phyloP scores from a whole-genome alignment of 2,113 vertebrate genomes.

The Xyrauchen texanus region DNA sequence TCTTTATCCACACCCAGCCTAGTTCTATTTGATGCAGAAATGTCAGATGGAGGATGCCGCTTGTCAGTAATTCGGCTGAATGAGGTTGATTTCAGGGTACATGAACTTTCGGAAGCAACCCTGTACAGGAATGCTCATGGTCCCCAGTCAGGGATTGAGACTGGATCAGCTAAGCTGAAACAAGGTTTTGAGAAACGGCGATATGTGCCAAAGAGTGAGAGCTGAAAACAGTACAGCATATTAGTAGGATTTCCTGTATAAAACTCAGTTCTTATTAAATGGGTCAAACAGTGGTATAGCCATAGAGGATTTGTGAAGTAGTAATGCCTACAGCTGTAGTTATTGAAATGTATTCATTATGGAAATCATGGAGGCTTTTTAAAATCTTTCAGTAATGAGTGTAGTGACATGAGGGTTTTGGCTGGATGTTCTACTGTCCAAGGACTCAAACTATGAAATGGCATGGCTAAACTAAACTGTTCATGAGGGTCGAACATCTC shows the following conservation, averaged over 20 bases:
- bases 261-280: slow-evolving; percentile 30
- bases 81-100: too few species aligned
- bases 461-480: not conserved
- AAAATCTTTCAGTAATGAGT: not conserved
- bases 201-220: not conserved
- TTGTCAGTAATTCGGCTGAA: too few species aligned
- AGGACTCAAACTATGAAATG: not conserved
- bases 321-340: slow-evolving; percentile 25
- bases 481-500: too few species aligned
- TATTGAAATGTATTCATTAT: slow-evolving; percentile 23
- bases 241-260: slow-evolving; percentile 34
- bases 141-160: not conserved
- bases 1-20: too few species aligned
- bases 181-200: not conserved
- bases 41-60: too few species aligned
- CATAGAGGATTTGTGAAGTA: slow-evolving; percentile 18
- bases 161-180: not conserved
- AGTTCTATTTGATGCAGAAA: too few species aligned
- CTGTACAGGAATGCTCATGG: not conserved
- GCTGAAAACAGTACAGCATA: not conserved
- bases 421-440: not conserved
- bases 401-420: not conserved
- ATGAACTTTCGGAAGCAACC: not conserved
- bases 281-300: slow-evolving; percentile 32
- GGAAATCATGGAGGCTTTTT: slow-evolving; percentile 8